Conservation (phyloP, 2,113 vertebrate species). For the Helogale parvula region DNA sequence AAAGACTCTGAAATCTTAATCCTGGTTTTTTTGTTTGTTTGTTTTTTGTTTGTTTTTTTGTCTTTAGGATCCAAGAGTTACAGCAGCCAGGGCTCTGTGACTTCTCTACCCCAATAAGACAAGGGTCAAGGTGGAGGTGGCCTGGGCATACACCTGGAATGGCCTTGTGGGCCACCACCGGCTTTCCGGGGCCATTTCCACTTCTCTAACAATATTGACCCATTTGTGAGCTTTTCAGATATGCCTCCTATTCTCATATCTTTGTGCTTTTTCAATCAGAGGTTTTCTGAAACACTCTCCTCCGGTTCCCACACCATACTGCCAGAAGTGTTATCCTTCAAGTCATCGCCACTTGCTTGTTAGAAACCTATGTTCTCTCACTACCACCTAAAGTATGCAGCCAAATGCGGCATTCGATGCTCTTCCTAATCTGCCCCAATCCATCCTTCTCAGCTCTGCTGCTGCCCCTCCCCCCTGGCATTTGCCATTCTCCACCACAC, state of each 20-base stretch:
- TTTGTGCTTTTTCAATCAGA: not conserved
- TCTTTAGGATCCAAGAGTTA: not conserved
- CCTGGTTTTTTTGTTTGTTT: not conserved
- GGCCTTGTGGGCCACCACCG: not conserved
- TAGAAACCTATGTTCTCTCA: not conserved
- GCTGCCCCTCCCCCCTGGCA: not conserved
- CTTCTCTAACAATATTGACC: not conserved
- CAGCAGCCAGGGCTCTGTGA: not conserved
- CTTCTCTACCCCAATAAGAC: not conserved
- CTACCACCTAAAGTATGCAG: not conserved
- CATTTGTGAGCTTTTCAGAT: not conserved
- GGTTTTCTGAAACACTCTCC: not conserved
- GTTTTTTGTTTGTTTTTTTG: no score
- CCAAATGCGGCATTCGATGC: not conserved
- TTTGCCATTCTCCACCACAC: not conserved
- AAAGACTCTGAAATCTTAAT: not conserved
- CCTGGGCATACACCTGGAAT: no score
- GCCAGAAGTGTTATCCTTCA: not conserved
- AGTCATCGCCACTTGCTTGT: not conserved
- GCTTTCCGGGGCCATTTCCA: not conserved
- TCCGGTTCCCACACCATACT: not conserved
- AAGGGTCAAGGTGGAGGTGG: not conserved
- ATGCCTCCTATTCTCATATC: not conserved
- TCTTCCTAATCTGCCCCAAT: not conserved
- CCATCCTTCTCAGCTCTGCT: no score